Conservation (phyloP, 1,140 invertebrate genomes). For the Dreissena rostriformis region DNA sequence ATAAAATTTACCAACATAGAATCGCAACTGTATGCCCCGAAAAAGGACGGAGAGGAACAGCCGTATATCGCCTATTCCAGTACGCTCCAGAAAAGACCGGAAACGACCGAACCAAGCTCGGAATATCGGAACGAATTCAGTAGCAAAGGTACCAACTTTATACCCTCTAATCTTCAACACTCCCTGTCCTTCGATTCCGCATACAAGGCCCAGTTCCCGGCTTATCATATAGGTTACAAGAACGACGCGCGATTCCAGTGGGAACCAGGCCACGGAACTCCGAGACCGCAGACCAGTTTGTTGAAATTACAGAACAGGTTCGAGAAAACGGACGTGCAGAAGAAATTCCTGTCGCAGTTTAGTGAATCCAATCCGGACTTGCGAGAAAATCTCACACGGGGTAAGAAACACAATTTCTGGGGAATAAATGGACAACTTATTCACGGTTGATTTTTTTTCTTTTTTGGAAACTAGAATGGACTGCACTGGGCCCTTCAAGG, state of each 20-base stretch:
- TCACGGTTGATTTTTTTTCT: slow-evolving; percentile 63
- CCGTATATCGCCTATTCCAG: slow-evolving; percentile 16
- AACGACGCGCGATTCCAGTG: slow-evolving; percentile 74
- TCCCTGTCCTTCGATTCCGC: slow-evolving; percentile 63
- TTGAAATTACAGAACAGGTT: slow-evolving; percentile 75
- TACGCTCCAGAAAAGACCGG: slow-evolving; percentile 26
- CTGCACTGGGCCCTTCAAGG: background rate
- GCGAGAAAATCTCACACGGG: slow-evolving; percentile 71
- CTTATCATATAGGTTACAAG: slow-evolving; percentile 71
- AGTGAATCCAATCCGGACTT: slow-evolving; percentile 75
- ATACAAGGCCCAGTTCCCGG: slow-evolving; percentile 72
- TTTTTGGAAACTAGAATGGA: slow-evolving; percentile 7
- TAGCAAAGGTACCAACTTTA: slow-evolving; percentile 69
- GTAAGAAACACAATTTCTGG: slow-evolving; percentile 77
- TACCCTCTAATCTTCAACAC: slow-evolving; percentile 66
- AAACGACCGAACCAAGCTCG: slow-evolving; percentile 33
- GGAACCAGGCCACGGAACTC: slow-evolving; percentile 71
- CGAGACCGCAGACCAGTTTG: slow-evolving; percentile 75
- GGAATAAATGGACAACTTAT: slow-evolving; percentile 74
- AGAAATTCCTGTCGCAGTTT: slow-evolving; percentile 71
- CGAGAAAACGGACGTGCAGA: slow-evolving; percentile 67
- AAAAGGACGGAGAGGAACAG: slow-evolving; percentile 1
- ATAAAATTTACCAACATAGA: slow-evolving; percentile 26
- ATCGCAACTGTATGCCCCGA: slow-evolving; percentile 15
- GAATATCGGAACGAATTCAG: slow-evolving; percentile 73